Evolutionary conservation across 2,888 invertebrate species (phyloP).

Genomic region (Sepiola atlantica): DNA sequence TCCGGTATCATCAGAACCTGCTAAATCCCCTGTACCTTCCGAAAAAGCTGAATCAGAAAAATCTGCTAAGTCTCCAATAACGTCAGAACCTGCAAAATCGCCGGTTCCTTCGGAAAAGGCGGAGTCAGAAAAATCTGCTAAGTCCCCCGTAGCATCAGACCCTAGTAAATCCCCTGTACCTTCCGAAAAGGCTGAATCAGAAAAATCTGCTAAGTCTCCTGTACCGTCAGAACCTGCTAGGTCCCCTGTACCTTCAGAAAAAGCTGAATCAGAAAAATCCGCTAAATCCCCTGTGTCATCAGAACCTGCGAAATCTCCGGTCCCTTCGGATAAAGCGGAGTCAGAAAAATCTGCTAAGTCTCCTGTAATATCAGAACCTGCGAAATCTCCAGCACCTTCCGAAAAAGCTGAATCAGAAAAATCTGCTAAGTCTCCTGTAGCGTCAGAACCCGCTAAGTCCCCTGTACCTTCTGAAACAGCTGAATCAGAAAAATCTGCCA

Average conservation of each 20-base stretch:
- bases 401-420: neutral
- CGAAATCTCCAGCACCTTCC: neutral
- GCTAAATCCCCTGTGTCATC: neutral
- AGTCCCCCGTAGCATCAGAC: neutral
- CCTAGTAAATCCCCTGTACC: neutral
- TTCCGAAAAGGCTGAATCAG: neutral
- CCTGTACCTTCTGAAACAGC: neutral
- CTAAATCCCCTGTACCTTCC: neutral
- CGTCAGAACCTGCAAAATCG: neutral
- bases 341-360: slow-evolving; percentile 3
- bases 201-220: neutral
- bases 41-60: neutral
- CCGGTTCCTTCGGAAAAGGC: neutral
- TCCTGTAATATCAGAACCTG: neutral
- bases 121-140: slow-evolving; percentile 16
- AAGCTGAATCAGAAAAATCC: neutral
- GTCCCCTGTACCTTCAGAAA: neutral
- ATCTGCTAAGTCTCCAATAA: neutral
- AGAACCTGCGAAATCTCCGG: neutral
- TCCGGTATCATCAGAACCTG: neutral
- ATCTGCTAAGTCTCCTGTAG: neutral
- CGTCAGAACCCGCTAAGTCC: neutral
- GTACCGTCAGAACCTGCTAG: neutral
- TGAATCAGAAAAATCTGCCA: neutral
- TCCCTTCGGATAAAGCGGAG: neutral